Base-by-base conservation (phyloP, 2,797 vertebrate species). In the Orestias chungarensis region DNA sequence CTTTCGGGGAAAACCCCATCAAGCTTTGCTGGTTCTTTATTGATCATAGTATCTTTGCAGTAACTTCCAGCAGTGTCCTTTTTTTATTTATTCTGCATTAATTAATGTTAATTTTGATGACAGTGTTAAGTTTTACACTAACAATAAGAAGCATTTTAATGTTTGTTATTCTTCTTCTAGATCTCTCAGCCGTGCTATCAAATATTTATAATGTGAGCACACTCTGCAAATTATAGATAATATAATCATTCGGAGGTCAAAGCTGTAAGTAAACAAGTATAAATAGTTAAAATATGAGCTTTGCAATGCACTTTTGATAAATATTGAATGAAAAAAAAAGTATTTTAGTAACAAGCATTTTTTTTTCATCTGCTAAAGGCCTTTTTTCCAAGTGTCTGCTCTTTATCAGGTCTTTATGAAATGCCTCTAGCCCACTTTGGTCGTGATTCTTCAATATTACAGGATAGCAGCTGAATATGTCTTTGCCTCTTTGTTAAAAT, bases 191-290 rank as follows among this genome's bases (percentile, higher is more conserved):
- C 62, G 12, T 35, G 17, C 57, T 29, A 78, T 91, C 20, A 87
- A 87, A 89, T 84, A 88, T 89, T 82, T 52, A 90, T 81, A 31
- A 69, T 52, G 14, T n/a, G 4, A 68, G 75, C 57, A 69, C 67
- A 55, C 38, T 47, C 3, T 75, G 49, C 62, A 81, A 82, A 82
- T 76, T 80, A 82, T 62, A 70, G 72, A 85, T 84, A 73, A 78
- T 75, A 57, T 31, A 33, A 52, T 70, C 69, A 43, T 71, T 74
- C 66, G 80, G 64, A 81, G 68, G 74, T 72, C 55, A 76, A 82
- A 46, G 50, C 52, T 54, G 66, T 68, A 74, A 81, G 78, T 82
- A 81, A 88, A 87, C 78, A 85, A 86, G 80, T 82, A 73, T 73
- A 84, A 80, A 70, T 68, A 31, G 52, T 68, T 70, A 71, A 75